Evolutionary conservation across 2,113 vertebrate genomes (phyloP), one percentile per base, ranked within the genome.

Genomic region (Oenanthe melanoleuca): DNA sequence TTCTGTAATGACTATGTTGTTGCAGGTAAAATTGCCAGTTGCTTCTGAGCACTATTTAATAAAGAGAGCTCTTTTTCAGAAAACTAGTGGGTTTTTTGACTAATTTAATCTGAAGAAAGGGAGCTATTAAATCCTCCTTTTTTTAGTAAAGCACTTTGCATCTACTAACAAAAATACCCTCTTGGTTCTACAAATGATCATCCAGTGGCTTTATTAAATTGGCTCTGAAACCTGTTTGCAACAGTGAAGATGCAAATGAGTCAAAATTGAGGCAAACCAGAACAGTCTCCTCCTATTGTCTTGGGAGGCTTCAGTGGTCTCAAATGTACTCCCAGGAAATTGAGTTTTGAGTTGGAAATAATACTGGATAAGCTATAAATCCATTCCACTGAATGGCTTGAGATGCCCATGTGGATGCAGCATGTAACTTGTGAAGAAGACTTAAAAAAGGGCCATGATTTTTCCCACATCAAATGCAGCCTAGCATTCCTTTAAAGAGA

Each of bases 241-340:
- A 49, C 44, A 79, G 57, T 53, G 44, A 60, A 81, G 65, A 74
- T 0, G 0, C 47, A 74, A 88, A 86, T 42, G 40, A 88, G 61
- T 38, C 4, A 22, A 91, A 95, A 91, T 6, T 93, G 65, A 86
- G 78, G 45, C 84, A 96, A 53, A 89, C n/a, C 69, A 87, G 57
- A 86, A 50, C 77, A 13, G 53, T 71, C 40, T 79, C 19, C 28
- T 91, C 52, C 52, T 87, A 6, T 78, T 92, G 69, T 85, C 49
- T 74, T 0, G 0, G 49, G 66, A 71, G 84, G 91, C 91, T 92
- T 94, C 80, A 69, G 24, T 80, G 45, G 83, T 37, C 67, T 90
- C 9, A 3, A 86, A 79, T 71, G 47, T 78, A 40, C 64, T 92
- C 77, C 72, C 31, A 61, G 59, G 70, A 81, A 82, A 80, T 9